Base-by-base conservation (phyloP, 92 coral and sea anemone species). In the Palythoa heliodiscus region DNA sequence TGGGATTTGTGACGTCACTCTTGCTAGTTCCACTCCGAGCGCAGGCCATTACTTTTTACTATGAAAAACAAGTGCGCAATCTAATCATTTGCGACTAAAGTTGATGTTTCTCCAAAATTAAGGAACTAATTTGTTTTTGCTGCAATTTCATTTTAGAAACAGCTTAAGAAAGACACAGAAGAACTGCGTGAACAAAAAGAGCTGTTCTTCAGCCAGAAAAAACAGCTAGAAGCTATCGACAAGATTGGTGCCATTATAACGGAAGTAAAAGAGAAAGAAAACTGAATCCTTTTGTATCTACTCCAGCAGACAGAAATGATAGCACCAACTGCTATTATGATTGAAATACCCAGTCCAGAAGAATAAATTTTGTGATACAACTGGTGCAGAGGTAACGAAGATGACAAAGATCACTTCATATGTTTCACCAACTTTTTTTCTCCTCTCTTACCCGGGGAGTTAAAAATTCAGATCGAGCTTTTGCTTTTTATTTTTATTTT, bases 161-260 rank as follows among this genome's bases (percentile, higher is more conserved):
- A 90, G 71, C 69, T 90, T 24, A 60, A 68, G 25, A 91, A 78
- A 52, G 93, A 90, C 17, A 84, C 88, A 67, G 90, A 37, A 38
- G 86, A 88, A 60, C 89, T 93, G 13, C 84, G 71, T 11, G 78
- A 39, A 47, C 92, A 93, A 57, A 75, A 70, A 73, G 82, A 88
- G 47, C 58, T 64, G 63, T 80, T 80, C 61, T 80, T 64, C 74
- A 53, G 64, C 73, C 66, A 80, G 73, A 80, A 80, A 52, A 80
- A 67, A 14, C 84, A 73, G 11, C 71, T 66, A 50, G 95, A 90
- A 68, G 89, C 91, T 70, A 80, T 75, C 67, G 89, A 85, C 58
- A 92, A 76, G 85, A 91, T 89, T 39, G 90, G 85, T 60, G 92
- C 90, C 20, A 89, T 89, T 67, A 67, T 80, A 16, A 80, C 84